Conservation (phyloP, 2,797 vertebrate species). For the Kryptolebias ocellatus region DNA sequence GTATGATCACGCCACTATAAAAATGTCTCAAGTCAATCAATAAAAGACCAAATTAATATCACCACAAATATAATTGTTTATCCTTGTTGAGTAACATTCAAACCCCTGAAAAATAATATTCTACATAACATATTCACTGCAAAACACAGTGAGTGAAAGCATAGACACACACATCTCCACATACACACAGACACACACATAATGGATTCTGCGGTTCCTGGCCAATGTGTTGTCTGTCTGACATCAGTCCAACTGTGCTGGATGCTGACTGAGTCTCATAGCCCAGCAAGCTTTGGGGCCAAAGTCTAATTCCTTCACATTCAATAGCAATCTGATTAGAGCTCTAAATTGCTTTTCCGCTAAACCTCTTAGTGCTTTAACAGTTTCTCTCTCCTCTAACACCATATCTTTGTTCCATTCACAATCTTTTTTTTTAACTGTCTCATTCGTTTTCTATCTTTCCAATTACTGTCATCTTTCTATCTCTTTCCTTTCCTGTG, state of each 20-base stretch:
- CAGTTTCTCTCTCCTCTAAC: conserved; percentile 42
- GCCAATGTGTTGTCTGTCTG: conserved; percentile 35
- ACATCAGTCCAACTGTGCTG: conserved; percentile 49
- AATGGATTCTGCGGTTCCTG: conserved; percentile 20
- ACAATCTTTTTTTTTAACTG: conserved; percentile 34
- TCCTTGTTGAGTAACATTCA: too few species aligned
- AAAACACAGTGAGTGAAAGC: too few species aligned
- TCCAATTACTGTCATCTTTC: conserved; percentile 56
- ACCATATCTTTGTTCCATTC: conserved; percentile 53
- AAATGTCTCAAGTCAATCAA: too few species aligned
- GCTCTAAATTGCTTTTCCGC: conserved; percentile 75
- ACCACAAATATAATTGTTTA: too few species aligned
- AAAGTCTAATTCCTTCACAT: conserved; percentile 69
- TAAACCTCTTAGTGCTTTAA: conserved; percentile 70
- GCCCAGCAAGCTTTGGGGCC: conserved; percentile 56
- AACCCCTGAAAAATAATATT: too few species aligned
- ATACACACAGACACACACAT: conserved; percentile 4
- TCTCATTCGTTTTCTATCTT: conserved; percentile 46
- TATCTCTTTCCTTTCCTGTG: conserved; percentile 31
- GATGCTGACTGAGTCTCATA: conserved; percentile 52
- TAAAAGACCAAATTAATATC: too few species aligned
- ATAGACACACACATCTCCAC: too few species aligned
- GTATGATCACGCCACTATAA: too few species aligned
- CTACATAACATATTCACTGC: too few species aligned
- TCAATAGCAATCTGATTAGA: conserved; percentile 80